Base-by-base conservation (phyloP, 2,113 vertebrate species). In the Cyprinodon variegatus region DNA sequence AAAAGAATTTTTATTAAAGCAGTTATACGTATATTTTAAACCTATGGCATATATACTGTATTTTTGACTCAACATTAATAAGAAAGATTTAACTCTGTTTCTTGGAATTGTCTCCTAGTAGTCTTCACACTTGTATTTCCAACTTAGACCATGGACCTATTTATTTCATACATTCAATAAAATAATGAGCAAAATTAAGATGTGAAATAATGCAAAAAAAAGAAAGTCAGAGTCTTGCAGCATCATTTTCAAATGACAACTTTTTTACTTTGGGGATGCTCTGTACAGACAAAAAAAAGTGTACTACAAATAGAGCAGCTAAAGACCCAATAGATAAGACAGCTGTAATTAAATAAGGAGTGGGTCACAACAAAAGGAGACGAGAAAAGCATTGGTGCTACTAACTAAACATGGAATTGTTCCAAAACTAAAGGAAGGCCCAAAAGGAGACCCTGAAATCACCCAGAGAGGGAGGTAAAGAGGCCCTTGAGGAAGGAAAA, bases 391-490 rank as follows among this genome's bases (percentile, higher is more conserved):
- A 2, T 61, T 48, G 70, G 78, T 68, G 74, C 85, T 79, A 84
- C 78, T 77, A 89, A 72, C 68, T 88, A 77, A 88, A 89, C 73
- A 67, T 83, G 84, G 87, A 86, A 77, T 53, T 45, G 72, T 83
- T 88, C 82, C 83, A 84, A 71, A 77, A 80, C 82, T 79, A 29
- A 64, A 90, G 70, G 69, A 77, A 82, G 69, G 75, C 76, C 84
- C 77, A 70, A 15, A 77, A 68, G 83, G 76, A 62, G 85, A 43
- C 70, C 76, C 73, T 45, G 38, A 72, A 83, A 72, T 83, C 38
- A 63, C 63, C 72, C 71, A 82, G 46, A 73, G 78, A 62, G 41
- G 75, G 79, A 81, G 83, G 81, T 72, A 83, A 86, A 87, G 76
- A 74, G 72, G 69, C 74, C 68, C 68, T 68, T 0, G 14, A 74